A percentile compares a stretch with the other conserved stretches of the same genome.
These are phyloP conservation scores for Malurus leucopterus DNA, from an alignment of 2,797 vertebrate species.

Conservation along the genomic window DNA sequence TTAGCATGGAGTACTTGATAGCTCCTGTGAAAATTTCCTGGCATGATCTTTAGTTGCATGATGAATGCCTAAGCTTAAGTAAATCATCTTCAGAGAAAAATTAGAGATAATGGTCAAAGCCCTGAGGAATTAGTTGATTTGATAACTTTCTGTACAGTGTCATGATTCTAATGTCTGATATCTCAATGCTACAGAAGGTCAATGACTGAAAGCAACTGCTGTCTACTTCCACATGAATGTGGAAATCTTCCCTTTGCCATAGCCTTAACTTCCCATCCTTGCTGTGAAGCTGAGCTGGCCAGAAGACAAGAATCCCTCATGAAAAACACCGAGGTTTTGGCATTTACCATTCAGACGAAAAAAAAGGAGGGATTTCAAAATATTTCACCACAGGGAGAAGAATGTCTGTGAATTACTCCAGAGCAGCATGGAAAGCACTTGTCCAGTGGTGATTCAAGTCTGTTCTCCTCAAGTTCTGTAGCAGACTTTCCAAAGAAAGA, in stretches of 20 bases:
- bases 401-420: constrained; percentile 28
- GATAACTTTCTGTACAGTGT: not conserved
- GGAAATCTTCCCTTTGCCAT: constrained; percentile 6
- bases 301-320: constrained; percentile 24
- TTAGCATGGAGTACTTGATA: not conserved
- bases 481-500: constrained; percentile 17
- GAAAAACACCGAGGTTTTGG: constrained; percentile 50
- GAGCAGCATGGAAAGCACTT: not conserved
- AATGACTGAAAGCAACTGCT: not conserved
- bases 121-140: not conserved
- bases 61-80: not conserved
- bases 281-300: constrained; percentile 30
- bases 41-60: not conserved
- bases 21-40: not conserved
- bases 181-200: not conserved
- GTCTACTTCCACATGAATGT: not conserved
- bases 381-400: constrained; percentile 32
- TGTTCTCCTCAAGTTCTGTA: not conserved
- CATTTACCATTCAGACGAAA: constrained; percentile 51
- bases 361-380: constrained; percentile 44
- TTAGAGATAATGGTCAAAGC: not conserved
- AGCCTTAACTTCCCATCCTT: constrained; percentile 24
- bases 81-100: constrained; percentile 16
- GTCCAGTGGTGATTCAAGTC: not conserved
- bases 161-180: not conserved